Conservation (phyloP, 2,113 vertebrate species). For the Carollia perspicillata region DNA sequence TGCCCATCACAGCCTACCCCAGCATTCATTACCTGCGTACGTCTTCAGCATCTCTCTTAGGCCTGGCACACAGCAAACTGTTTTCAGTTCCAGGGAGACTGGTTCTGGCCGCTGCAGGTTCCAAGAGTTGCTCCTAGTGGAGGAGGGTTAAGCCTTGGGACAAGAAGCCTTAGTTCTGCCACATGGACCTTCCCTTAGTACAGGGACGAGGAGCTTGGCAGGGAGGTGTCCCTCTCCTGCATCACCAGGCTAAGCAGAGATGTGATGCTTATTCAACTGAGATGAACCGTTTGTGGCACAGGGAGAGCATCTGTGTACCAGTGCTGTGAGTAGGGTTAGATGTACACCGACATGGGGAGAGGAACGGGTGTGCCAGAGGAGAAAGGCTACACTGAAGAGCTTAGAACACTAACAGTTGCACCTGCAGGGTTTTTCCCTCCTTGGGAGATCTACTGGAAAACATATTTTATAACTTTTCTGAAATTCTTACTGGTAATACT, state of each 20-base stretch:
- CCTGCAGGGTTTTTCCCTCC: neutral
- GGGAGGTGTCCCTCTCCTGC: neutral
- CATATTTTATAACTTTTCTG: neutral
- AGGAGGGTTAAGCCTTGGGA: neutral
- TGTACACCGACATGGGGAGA: neutral
- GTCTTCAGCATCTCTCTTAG: constrained; percentile 55
- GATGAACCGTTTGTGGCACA: neutral
- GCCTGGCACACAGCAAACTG: constrained; percentile 27
- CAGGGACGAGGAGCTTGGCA: neutral
- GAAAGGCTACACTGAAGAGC: neutral
- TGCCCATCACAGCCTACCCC: neutral
- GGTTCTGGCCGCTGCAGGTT: constrained; percentile 47
- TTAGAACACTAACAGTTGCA: neutral
- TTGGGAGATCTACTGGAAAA: neutral
- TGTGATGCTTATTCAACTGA: neutral
- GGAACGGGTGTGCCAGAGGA: neutral
- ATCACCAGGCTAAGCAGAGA: neutral
- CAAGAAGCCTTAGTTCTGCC: neutral
- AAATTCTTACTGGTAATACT: neutral
- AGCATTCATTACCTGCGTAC: constrained; percentile 11
- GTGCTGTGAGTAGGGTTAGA: neutral
- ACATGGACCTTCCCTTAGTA: neutral
- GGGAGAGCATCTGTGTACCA: neutral
- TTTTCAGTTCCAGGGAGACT: constrained; percentile 54
- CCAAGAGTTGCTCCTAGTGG: constrained; percentile 55